Conservation (phyloP, 2,888 invertebrate genomes). For the Acanthosoma haemorrhoidale region DNA sequence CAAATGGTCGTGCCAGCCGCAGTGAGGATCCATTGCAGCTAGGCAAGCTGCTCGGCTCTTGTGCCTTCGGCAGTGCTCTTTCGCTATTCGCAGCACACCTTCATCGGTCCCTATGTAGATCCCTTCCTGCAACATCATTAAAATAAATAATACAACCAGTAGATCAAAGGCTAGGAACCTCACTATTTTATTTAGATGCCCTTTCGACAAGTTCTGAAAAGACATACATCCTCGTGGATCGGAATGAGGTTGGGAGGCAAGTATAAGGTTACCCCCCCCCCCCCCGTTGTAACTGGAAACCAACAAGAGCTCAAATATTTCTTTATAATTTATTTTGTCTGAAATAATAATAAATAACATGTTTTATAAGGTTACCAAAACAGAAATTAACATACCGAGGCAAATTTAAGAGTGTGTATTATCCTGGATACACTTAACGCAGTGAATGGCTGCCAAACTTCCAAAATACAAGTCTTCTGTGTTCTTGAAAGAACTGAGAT, state of each 20-base stretch:
- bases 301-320: too few species aligned
- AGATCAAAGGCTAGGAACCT: too few species aligned
- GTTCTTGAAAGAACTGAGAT: slow-evolving; percentile 66
- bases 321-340: too few species aligned
- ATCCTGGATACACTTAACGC: slow-evolving; percentile 43
- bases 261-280: too few species aligned
- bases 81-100: slow-evolving; percentile 65
- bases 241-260: too few species aligned
- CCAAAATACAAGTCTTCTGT: slow-evolving; percentile 73
- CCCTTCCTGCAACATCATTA: slow-evolving; percentile 54
- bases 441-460: slow-evolving; percentile 69
- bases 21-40: slow-evolving; percentile 86
- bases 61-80: slow-evolving; percentile 73
- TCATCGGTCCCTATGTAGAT: slow-evolving; percentile 69
- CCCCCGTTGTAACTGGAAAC: too few species aligned
- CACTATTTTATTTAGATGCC: too few species aligned
- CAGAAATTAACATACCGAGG: slow-evolving; percentile 27
- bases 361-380: too few species aligned
- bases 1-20: slow-evolving; percentile 81
- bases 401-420: slow-evolving; percentile 35
- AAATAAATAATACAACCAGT: too few species aligned
- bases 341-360: too few species aligned
- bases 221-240: too few species aligned
- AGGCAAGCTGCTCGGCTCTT: slow-evolving; percentile 64
- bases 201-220: too few species aligned